Base-by-base conservation (phyloP, 1,140 invertebrate genomes). In the Drosophila grimshawi region DNA sequence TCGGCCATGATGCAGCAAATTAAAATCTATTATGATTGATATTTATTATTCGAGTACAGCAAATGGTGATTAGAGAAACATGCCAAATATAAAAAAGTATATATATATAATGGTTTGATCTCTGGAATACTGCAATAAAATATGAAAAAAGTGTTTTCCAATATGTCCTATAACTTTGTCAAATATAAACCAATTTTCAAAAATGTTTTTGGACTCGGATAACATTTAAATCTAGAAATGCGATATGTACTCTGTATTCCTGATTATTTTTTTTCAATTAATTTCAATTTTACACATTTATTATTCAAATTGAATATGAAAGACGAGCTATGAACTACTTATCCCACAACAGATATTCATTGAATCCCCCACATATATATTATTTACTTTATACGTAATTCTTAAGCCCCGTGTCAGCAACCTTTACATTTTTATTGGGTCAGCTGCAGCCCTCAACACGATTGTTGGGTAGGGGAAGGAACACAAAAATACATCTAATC, bases 401-500 rank as follows among this genome's bases (percentile, higher is more conserved):
- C 39, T 4, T 43, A n/a, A 7, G 41, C 32, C 19, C 19, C 43
- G 10, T 52, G 51, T 52, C 51, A 68, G 56, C 8, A 32, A 39
- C 59, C 45, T 53, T 19, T 5, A 19, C 46, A 41, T 43, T 29
- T 68, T 64, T 68, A 68, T 61, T 68, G 70, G 70, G 70, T 61
- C 70, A 61, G 56, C 39, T 68, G 6, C 46, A 66, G 53, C 32
- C 61, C 51, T 45, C 37, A 32, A 41, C 19, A 19, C 1, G 19
- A 19, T 19, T 19, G 19, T 41, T 30, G 19, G 2, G 11, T 19
- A 41, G 11, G n/a, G 32, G 37, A 39, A 39, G 35, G 29, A 8
- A 32, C 19, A 33, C 7, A 43, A 51, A 51, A 88, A 68, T 80
- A 59, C 76, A 77, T 83, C 69, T 80, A 88, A 86, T 89, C 80